Base-by-base conservation (phyloP, 2,888 invertebrate species). In the Drosophila pullipes region DNA sequence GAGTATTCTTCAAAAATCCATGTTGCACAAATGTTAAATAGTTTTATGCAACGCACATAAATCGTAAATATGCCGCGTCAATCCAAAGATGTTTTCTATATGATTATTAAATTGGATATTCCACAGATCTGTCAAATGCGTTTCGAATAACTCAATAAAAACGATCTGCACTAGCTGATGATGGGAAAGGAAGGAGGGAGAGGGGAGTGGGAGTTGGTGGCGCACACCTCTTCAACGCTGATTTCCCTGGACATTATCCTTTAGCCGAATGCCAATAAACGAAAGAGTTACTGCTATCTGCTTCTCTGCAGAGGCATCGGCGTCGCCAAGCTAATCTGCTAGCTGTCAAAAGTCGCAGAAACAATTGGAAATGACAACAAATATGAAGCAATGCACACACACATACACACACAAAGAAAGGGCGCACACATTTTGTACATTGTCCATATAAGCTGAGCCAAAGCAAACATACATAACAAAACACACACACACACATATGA, bases 341-440 rank as follows among this genome's bases (percentile, higher is more conserved):
- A 59, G 76, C 85, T 86, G 85, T 86, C 85, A 86, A 82, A 85
- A 86, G 85, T 88, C 85, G 78, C 75, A 76, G 85, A 85, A 83
- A 86, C 88, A 88, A 86, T 86, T 86, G 76, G 82, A 82, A 86
- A 88, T 85, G 85, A 88, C 88, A 88, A 83, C 88, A 86, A 85
- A 86, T 85, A 85, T 85, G 76, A 83, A 78, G 73, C 78, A 83
- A 70, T 73, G 70, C 72, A 50, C 4, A 10, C 73, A 70, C 69
- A 70, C 72, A 70, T 73, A 74, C 33, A 69, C 67, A 70, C 22
- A 28, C 74, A 74, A 69, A 65, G 67, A 72, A 54, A 67, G 10
- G 65, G 30, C 25, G 41, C 44, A 31, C 57, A 68, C 44, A 58
- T 44, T 44, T 35, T 69, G 67, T 59, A 65, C 70, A 68, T 30